Base-by-base conservation (phyloP, 2,113 vertebrate genomes). In the human (Homo sapiens) region DNA sequence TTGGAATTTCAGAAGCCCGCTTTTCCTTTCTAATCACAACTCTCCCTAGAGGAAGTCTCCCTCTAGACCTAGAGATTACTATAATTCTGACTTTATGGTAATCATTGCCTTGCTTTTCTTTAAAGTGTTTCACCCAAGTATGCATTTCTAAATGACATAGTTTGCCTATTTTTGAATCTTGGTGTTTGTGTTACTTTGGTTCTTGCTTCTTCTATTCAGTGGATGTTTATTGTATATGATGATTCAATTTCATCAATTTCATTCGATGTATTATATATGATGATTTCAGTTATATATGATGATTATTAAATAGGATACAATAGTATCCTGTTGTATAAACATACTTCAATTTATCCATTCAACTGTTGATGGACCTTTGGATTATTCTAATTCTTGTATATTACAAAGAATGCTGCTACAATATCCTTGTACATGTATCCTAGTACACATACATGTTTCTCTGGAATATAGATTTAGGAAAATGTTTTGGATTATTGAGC, bases 21-120 rank as follows among this genome's bases (percentile, higher is more conserved):
- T 85, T 17, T 96, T 96, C 64, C 83, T 92, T 94, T 96, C 76
- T 96, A 97, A 97, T 94, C 94, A 95, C 72, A 97, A 57, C 59
- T 97, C 40, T 97, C 86, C 35, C 30, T 90, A 84, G 61, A 89
- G 90, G 73, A 97, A 97, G 43, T 87, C 25, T 81, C 72, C 61
- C 66, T 70, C 64, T 90, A 76, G 79, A 85, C 79, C 85, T 93
- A 94, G 92, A 94, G 93, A 97, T 97, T 89, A 97, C 93, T 97
- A 48, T 98, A 97, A 96, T 97, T 59, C 92, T 91, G 92, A 82
- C n/a, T 94, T 91, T 81, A 59, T 40, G 81, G 35, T 96, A 96
- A 97, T 96, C 78, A 94, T 80, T 86, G 72, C 86, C 87, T 96
- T 89, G 57, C 78, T 91, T 91, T 94, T 90, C 59, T 93, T 93